A percentile compares a stretch with the other conserved stretches of the same genome.
Evolutionary conservation across 2,113 vertebrate genomes (phyloP).

Genomic region (Rhegmatorhina hoffmannsi): DNA sequence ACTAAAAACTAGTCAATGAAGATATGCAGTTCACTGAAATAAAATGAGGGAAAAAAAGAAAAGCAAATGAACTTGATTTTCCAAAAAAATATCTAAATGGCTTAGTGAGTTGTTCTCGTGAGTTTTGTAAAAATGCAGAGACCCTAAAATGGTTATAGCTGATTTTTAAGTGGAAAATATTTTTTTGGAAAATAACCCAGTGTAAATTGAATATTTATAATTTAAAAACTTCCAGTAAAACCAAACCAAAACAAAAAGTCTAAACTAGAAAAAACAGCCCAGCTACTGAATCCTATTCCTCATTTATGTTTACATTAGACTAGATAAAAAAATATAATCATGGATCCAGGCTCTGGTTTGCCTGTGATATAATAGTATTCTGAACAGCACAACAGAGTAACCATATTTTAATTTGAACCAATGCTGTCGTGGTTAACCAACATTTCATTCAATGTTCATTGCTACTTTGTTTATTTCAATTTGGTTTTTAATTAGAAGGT

Average conservation of each 20-base stretch:
- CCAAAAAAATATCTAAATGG: neutral
- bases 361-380: neutral
- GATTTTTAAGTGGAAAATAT: neutral
- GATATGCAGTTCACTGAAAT: neutral
- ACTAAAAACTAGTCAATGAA: neutral
- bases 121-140: neutral
- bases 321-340: neutral
- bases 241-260: neutral
- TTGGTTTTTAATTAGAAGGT: neutral
- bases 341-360: neutral
- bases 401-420: neutral
- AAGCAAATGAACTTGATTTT: neutral
- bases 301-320: neutral
- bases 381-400: neutral
- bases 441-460: neutral
- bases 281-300: neutral
- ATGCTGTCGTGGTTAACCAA: neutral
- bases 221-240: neutral
- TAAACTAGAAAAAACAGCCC: neutral
- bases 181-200: neutral
- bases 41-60: neutral
- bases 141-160: neutral
- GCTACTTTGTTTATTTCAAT: neutral
- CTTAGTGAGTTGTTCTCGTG: neutral
- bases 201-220: neutral